phyloP scores from a whole-genome alignment of 2,113 vertebrate genomes.

The Zosterops hypoxanthus region DNA sequence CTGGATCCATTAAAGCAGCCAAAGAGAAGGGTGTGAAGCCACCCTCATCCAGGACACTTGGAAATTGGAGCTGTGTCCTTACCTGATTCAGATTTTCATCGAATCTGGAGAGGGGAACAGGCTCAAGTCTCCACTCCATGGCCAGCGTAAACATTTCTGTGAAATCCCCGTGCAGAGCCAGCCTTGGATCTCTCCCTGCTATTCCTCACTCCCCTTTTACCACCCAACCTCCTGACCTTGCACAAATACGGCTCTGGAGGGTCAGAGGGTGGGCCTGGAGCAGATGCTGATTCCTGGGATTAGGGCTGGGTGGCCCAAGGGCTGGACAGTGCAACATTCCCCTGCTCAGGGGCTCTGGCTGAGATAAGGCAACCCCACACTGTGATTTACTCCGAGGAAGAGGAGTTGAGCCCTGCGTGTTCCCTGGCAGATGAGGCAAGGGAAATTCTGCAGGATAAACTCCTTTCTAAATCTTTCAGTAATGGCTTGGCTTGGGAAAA shows the following conservation, averaged over 20 bases:
- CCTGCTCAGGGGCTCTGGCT: background rate
- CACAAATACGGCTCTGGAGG: background rate
- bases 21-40: background rate
- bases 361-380: slow-evolving; percentile 28
- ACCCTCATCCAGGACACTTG: background rate
- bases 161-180: background rate
- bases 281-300: slow-evolving; percentile 27
- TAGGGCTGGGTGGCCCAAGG: slow-evolving; percentile 20
- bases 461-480: background rate
- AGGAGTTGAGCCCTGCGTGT: background rate
- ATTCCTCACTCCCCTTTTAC: background rate
- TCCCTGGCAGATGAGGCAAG: background rate
- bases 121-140: background rate
- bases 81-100: background rate
- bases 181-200: background rate
- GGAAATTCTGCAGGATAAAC: background rate
- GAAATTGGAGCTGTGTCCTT: background rate
- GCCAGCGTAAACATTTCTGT: background rate
- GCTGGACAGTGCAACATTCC: slow-evolving; percentile 27
- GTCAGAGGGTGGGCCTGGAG: slow-evolving; percentile 9
- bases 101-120: background rate
- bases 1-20: background rate
- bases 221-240: slow-evolving; percentile 34
- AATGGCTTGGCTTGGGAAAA: background rate
- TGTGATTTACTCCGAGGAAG: slow-evolving; percentile 23